These are phyloP conservation scores for Magallana nippona DNA, from an alignment of 2,888 invertebrate genomes.

Conservation along the genomic window DNA sequence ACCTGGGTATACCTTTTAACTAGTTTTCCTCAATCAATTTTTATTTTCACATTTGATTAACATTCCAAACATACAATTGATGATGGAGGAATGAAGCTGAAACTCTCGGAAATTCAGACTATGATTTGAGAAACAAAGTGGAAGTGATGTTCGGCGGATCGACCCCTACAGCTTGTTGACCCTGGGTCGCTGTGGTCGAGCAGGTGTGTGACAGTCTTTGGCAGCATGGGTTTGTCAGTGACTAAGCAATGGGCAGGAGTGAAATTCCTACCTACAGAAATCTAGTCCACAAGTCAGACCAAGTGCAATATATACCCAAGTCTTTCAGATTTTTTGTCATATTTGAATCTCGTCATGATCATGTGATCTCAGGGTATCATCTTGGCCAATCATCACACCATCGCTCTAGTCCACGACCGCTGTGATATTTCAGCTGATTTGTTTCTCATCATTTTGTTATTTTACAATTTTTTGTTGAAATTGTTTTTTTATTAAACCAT, in stretches of 20 bases:
- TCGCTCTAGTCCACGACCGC: slow-evolving; percentile 15
- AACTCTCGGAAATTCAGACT: background rate
- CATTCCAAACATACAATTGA: background rate
- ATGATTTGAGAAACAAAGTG: slow-evolving; percentile 13
- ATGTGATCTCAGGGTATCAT: background rate
- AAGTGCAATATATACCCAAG: slow-evolving; percentile 20
- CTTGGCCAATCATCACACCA: slow-evolving; percentile 22
- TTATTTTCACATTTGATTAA: too few relatives aligned
- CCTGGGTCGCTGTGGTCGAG: background rate
- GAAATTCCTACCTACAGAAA: background rate
- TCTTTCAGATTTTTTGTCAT: slow-evolving; percentile 1
- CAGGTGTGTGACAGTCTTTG: slow-evolving; percentile 3
- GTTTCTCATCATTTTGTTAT: slow-evolving; percentile 16
- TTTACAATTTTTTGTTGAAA: background rate
- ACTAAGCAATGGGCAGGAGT: background rate
- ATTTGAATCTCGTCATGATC: background rate
- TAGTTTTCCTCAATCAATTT: too few relatives aligned
- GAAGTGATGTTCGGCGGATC: slow-evolving; percentile 8
- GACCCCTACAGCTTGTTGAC: background rate
- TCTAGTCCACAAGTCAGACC: slow-evolving; percentile 24
- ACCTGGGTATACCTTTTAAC: too few relatives aligned
- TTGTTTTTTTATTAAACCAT: background rate
- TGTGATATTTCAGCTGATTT: slow-evolving; percentile 27
- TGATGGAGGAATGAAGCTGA: background rate
- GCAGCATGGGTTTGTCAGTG: slow-evolving; percentile 4